Base-by-base conservation (phyloP, 2,888 invertebrate species). In the Eristalis arbustorum region DNA sequence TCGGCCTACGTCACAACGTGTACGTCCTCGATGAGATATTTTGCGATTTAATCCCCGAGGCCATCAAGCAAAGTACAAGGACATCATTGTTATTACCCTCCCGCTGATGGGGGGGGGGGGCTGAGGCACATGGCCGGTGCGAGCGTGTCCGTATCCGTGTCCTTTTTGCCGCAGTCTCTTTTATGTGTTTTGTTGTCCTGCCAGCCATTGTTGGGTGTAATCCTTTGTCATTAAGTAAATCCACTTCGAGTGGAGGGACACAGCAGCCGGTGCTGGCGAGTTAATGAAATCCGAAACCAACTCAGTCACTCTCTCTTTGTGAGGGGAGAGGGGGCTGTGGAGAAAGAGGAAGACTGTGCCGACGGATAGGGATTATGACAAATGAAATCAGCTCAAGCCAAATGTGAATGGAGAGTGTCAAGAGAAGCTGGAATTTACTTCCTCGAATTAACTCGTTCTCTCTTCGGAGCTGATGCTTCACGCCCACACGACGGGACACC, bases 221-320 rank as follows among this genome's bases (percentile, higher is more conserved):
- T 62, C 62, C 62, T 62, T 62, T 62, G 62, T 31, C 31, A 62
- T 62, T 62, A 62, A 62, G 31, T 62, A 62, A 62, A 62, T 62
- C 62, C 62, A 62, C 28, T 62, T 14, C 14, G 5, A 49, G 18
- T 25, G 62, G 62, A 31, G 31, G 28, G 14, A 28, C 28, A 31
- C 8, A n/a, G n/a, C 31, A 62, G 14, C n/a, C 62, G 62, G 62
- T 61, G 61, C 6, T 62, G 62, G 8, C 31, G 25, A 25, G 62
- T 62, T 25, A 62, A 62, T 62, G 62, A 62, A 62, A 62, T 62
- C 62, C 62, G 62, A 62, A 14, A 31, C 31, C 62, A 18, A 18
- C 49, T 49, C 49, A 37, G 13, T 37, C 13, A 10, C 34, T 37
- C 13, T 8, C 31, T 31, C 11, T 37, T 13, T 37, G 37, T 10